A percentile compares a stretch with the other conserved stretches of the same genome.
Conservation (phyloP, 1,140 invertebrate species). For the Sitophilus oryzae region DNA sequence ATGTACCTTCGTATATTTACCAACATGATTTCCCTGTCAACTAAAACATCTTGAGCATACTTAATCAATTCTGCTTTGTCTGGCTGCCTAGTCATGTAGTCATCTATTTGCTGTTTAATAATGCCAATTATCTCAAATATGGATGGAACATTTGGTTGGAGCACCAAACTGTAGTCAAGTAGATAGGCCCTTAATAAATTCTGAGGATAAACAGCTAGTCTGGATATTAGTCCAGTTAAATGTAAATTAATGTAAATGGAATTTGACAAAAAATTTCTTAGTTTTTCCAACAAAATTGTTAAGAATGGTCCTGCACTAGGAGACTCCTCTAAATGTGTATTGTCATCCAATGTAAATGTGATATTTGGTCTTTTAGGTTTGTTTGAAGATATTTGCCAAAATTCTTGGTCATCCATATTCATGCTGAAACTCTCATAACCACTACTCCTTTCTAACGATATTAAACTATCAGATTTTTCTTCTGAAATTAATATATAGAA, state of each 20-base stretch:
- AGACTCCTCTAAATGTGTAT: constrained; percentile 28
- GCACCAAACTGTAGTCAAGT: constrained; percentile 77
- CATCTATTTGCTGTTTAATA: constrained; percentile 83
- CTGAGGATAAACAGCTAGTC: constrained; percentile 81
- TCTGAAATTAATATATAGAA: constrained; percentile 27
- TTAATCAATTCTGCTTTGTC: constrained; percentile 64
- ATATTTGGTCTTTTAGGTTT: constrained; percentile 25
- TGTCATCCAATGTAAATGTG: constrained; percentile 20
- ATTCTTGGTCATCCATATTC: constrained; percentile 49
- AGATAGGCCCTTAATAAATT: constrained; percentile 81
- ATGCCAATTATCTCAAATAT: constrained; percentile 62
- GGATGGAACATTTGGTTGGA: constrained; percentile 85
- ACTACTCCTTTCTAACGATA: constrained; percentile 73
- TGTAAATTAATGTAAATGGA: constrained; percentile 83
- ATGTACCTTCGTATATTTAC: constrained; percentile 56
- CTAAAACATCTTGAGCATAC: constrained; percentile 68
- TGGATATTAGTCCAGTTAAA: constrained; percentile 79
- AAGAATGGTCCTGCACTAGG: constrained; percentile 71
- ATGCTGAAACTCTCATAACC: constrained; percentile 77
- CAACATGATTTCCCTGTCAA: constrained; percentile 68
- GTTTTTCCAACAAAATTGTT: constrained; percentile 70
- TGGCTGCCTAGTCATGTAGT: constrained; percentile 63
- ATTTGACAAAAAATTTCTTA: constrained; percentile 80
- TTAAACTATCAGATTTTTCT: constrained; percentile 51
- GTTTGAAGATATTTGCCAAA: constrained; percentile 45